Evolutionary conservation across 2,888 invertebrate species (phyloP), one percentile per base, ranked within the genome.

Genomic region (Drosophila anceps): DNA sequence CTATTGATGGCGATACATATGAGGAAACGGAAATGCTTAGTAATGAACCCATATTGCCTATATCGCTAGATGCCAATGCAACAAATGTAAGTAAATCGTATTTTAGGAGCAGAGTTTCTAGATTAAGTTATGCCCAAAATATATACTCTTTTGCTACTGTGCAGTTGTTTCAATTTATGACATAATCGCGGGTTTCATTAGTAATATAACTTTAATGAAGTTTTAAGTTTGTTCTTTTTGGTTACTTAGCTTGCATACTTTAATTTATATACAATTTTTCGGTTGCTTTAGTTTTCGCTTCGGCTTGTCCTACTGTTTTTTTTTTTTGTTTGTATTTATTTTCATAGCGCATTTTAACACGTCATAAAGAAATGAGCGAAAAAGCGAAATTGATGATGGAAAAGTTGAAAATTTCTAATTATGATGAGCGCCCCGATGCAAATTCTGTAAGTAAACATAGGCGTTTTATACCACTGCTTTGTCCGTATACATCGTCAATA

Each of bases 361-460:
- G 93, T 76, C 93, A 93, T 88, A 93, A 93, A 86, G 92, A 93
- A 91, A 92, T 93, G 92, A 93, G 93, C 86, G 93, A 93, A 90
- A 93, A 93, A 86, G 93, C 93, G 72, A 93, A 93, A 81, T 88
- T 91, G 75, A 92, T 93, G 92, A 93, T 92, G 86, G 93, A 93
- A 89, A 93, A 92, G 84, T 91, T 92, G 59, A 92, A 90, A 91
- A 83, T 88, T 84, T 87, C 91, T 73, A 87, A 90, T 73, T 83
- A 86, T 58, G 85, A 69, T 60, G 91, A 92, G 65, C 91, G 91
- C 71, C 46, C 80, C 69, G 91, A 91, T 69, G 66, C 68, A 39
- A 87, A 90, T 62, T 92, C 93, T 76, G 93, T 93, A 92, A 93
- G 93, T 93, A 93, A 64, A 63, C 1, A 31, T 51, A 29, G 37